phyloP scores from a whole-genome alignment of 2,797 vertebrate genomes.

The Podarcis lilfordi region DNA sequence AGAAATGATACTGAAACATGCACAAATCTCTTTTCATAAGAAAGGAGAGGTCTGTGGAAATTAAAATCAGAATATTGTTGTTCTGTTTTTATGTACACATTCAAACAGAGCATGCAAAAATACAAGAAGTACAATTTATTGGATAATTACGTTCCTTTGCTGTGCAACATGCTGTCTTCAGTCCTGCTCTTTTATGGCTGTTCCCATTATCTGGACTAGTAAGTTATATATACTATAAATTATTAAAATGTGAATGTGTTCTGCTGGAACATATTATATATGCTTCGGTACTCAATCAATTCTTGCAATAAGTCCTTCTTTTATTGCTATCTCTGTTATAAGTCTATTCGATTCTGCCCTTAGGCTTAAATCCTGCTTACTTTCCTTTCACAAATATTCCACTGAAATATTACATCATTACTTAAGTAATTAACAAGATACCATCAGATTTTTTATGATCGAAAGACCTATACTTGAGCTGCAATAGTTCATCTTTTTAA shows the following conservation, averaged over 20 bases:
- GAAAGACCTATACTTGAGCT: conserved; percentile 18
- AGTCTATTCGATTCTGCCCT: conserved; percentile 26
- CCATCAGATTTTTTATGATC: conserved; percentile 22
- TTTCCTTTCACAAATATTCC: conserved; percentile 26
- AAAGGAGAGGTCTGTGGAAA: conserved; percentile 34
- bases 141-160: conserved; percentile 25
- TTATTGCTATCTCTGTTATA: conserved; percentile 31
- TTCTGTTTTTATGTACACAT: conserved; percentile 37
- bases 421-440: conserved; percentile 33
- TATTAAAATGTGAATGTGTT: conserved; percentile 26
- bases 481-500: conserved; percentile 20
- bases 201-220: conserved; percentile 35
- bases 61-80: conserved; percentile 31
- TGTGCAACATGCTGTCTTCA: conserved; percentile 51
- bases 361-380: conserved; percentile 29
- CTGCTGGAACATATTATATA: conserved; percentile 40
- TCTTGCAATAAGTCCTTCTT: conserved; percentile 25
- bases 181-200: conserved; percentile 31
- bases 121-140: conserved; percentile 21
- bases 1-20: conserved; percentile 15
- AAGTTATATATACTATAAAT: conserved; percentile 44
- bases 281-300: conserved; percentile 40
- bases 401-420: conserved; percentile 36
- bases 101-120: not conserved
- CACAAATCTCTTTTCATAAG: not conserved